Evolutionary conservation across 2,888 invertebrate genomes (phyloP).

Genomic region (Temnothorax rugatulus): DNA sequence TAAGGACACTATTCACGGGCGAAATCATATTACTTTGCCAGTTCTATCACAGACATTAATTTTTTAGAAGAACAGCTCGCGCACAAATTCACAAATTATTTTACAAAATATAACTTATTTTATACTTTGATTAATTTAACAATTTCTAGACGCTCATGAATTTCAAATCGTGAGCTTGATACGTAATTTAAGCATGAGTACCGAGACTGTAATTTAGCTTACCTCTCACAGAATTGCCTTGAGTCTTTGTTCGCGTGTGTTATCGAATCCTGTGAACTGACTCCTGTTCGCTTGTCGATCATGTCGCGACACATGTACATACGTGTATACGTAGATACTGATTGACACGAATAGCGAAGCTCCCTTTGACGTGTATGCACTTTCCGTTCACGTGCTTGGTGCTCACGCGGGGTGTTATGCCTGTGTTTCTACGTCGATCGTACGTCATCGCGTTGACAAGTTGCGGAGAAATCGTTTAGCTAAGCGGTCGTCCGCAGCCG

Average conservation of each 20-base stretch:
- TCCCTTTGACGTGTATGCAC: constrained; percentile 50
- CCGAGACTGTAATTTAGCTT: constrained; percentile 22
- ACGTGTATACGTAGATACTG: constrained; percentile 17
- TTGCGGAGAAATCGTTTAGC: constrained; percentile 52
- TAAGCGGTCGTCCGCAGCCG: constrained; percentile 34
- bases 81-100: neutral
- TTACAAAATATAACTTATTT: neutral
- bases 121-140: neutral
- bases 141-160: neutral
- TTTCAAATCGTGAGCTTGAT: neutral
- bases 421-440: constrained; percentile 49
- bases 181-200: neutral
- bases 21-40: neutral
- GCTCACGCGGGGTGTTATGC: constrained; percentile 26
- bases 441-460: constrained; percentile 52
- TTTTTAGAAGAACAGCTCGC: neutral
- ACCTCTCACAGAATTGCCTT: constrained; percentile 12
- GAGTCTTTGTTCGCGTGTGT: constrained; percentile 38
- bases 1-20: neutral
- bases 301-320: neutral
- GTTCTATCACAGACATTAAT: neutral
- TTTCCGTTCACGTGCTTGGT: constrained; percentile 38
- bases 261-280: constrained; percentile 41
- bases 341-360: constrained; percentile 44
- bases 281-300: constrained; percentile 48